Conservation (phyloP, 2,888 invertebrate species). For the Hydriomena furcata region DNA sequence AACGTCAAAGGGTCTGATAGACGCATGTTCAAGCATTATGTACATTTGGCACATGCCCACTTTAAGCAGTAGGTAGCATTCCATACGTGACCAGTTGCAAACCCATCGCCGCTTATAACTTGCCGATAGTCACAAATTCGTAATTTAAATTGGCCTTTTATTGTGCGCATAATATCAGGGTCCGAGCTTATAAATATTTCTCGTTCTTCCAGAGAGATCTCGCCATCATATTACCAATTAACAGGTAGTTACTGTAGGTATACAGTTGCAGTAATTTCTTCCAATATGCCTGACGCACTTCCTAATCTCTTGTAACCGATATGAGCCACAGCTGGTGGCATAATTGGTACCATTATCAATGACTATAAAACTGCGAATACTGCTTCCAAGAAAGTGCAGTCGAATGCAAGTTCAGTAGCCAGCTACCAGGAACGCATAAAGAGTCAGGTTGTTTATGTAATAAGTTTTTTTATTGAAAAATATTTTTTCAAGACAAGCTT, state of each 20-base stretch:
- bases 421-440: conserved; percentile 28
- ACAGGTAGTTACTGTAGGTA: neutral
- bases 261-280: neutral
- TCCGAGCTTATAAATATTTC: too few species aligned
- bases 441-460: neutral
- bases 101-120: too few species aligned
- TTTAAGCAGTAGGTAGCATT: too few species aligned
- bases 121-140: too few species aligned
- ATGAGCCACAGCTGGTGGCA: neutral
- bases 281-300: conserved; percentile 35
- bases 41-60: too few species aligned
- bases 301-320: conserved; percentile 31
- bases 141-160: too few species aligned
- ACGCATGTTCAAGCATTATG: too few species aligned
- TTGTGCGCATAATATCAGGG: too few species aligned
- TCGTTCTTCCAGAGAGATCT: neutral
- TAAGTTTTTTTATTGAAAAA: too few species aligned
- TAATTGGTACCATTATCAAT: conserved; percentile 26
- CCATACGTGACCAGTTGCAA: too few species aligned
- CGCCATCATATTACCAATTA: neutral
- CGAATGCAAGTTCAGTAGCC: conserved; percentile 18
- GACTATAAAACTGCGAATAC: conserved; percentile 36
- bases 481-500: too few species aligned
- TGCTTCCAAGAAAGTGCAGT: conserved; percentile 31
- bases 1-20: too few species aligned